These are phyloP conservation scores for Acleris literana DNA, from an alignment of 2,888 invertebrate species.

Conservation along the genomic window DNA sequence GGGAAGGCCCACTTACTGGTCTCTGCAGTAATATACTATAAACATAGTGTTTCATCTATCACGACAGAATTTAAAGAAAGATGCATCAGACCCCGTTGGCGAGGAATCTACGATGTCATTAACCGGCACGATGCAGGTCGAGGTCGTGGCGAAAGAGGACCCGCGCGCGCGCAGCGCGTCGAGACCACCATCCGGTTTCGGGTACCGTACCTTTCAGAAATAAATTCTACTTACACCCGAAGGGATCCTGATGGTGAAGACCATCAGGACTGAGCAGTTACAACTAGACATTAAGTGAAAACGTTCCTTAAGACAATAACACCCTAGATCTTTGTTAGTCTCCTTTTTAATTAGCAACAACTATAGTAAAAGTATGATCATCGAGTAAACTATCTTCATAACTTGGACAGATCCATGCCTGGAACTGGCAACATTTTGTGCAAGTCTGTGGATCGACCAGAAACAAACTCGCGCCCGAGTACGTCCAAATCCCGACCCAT, in stretches of 20 bases:
- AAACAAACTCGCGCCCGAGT: constrained; percentile 51
- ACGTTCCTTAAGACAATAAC: no score
- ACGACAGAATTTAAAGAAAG: constrained; percentile 63
- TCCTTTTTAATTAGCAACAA: not conserved
- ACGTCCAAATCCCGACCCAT: constrained; percentile 68
- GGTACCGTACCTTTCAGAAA: constrained; percentile 11
- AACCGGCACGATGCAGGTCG: constrained; percentile 54
- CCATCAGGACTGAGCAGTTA: no score
- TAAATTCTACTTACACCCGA: no score
- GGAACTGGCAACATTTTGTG: constrained; percentile 50
- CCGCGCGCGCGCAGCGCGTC: constrained; percentile 46
- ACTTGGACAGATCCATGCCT: constrained; percentile 43
- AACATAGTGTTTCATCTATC: constrained; percentile 14
- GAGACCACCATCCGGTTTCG: constrained; percentile 38
- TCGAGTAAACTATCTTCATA: not conserved
- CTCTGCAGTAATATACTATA: no score
- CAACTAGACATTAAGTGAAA: no score
- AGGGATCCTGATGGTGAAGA: no score
- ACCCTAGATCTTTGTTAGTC: no score
- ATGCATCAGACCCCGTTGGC: constrained; percentile 47
- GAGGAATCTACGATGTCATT: constrained; percentile 55
- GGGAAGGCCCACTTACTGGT: no score
- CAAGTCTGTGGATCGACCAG: constrained; percentile 52
- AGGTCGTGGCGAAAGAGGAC: constrained; percentile 52
- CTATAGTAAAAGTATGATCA: no score